Evolutionary conservation across 2,797 vertebrate species (phyloP), one percentile per base, ranked within the genome.

Genomic region (Sebastes matsubarae): DNA sequence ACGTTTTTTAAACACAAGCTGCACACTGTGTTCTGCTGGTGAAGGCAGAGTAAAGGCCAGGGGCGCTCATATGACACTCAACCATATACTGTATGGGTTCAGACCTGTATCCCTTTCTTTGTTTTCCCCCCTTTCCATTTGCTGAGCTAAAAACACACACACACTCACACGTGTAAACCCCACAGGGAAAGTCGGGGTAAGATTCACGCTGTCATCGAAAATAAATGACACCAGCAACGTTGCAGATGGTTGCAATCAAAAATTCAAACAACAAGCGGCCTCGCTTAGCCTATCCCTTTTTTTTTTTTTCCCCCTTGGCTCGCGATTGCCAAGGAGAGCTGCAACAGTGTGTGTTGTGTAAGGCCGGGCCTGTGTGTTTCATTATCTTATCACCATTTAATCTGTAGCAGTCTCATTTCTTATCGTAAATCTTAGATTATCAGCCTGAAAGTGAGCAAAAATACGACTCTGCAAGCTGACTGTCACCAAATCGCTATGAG

Each of bases 211-310:
- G 93, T 93, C 93, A 89, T 92, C 84, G 87, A 90, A 92, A 93
- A 93, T 91, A 92, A 94, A 94, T 93, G 88, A 93, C 91, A 94
- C 88, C 88, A 83, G 89, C 92, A 84, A 92, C 69, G 50, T 87
- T 92, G 90, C 94, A 94, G 93, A 94, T 93, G 94, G 94, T 93
- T 93, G 88, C 92, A 94, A 95, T 95, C 92, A 94, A 93, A 94
- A 90, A 94, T 94, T 93, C 86, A 92, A 93, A 94, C 89, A 90
- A 93, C 92, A 92, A 93, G 92, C 89, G 82, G 87, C 88, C 88
- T 90, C 79, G 77, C 89, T 92, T 90, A 89, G 86, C 89, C 85
- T 82, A 87, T 87, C 86, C 89, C 83, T 79, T 83, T 87, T 65
- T 29, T 84, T 84, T 84, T 42, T 42, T 16, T 42, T 3, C 16